A percentile compares a stretch with the other conserved stretches of the same genome.
Conservation (phyloP, 2,888 invertebrate genomes). For the Caenorhabditis sp. region DNA sequence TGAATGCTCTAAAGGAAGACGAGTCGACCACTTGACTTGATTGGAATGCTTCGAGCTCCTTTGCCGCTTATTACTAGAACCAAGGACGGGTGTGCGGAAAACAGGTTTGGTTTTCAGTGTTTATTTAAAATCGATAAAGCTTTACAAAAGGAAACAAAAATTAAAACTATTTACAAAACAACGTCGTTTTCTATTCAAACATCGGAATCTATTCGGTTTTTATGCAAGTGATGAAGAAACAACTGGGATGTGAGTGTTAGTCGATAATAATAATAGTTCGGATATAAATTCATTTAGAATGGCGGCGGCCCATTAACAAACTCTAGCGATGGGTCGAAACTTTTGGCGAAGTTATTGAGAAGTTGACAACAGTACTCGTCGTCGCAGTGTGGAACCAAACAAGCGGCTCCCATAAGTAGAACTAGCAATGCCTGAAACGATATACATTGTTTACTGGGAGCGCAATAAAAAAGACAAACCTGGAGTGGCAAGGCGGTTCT, state of each 20-base stretch:
- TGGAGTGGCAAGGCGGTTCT: constrained; percentile 83
- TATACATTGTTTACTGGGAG: background rate
- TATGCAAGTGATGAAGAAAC: constrained; percentile 52
- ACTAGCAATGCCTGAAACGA: constrained; percentile 90
- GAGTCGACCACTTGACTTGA: constrained; percentile 12
- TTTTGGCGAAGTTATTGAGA: constrained; percentile 87
- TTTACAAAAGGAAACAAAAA: constrained; percentile 23
- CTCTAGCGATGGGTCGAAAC: constrained; percentile 90
- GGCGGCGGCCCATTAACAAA: constrained; percentile 96
- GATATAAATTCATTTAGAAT: constrained; percentile 83
- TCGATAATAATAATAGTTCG: background rate
- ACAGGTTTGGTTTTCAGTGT: constrained; percentile 24
- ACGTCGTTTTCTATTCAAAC: constrained; percentile 32
- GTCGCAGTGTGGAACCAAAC: constrained; percentile 89
- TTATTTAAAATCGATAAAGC: constrained; percentile 25
- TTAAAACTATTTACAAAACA: constrained; percentile 40
- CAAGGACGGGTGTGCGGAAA: no score
- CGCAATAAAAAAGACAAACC: constrained; percentile 80
- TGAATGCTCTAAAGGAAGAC: no score
- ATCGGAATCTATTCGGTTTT: constrained; percentile 42
- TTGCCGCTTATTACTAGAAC: no score
- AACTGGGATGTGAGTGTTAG: constrained; percentile 26
- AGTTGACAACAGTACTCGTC: constrained; percentile 90
- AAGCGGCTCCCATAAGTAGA: constrained; percentile 92
- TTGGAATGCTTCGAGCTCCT: no score